phyloP scores from a whole-genome alignment of 1,140 invertebrate genomes.

The Drosophila punjabiensis region DNA sequence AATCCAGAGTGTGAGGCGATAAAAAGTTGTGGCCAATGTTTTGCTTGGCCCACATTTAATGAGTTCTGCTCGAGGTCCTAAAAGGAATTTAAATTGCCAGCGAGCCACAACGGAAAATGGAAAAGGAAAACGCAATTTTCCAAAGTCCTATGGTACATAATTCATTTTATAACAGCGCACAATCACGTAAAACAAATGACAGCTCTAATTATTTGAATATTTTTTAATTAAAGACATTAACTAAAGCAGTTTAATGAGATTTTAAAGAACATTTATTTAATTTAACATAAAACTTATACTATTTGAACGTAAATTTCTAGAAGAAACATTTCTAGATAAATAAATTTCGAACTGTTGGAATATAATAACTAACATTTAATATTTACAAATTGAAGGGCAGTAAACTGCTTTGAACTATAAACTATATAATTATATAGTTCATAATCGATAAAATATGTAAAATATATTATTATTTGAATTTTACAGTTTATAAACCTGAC shows the following conservation, averaged over 20 bases:
- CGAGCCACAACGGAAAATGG: conserved; percentile 8
- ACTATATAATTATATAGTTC: too few relatives aligned
- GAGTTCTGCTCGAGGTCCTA: conserved; percentile 25
- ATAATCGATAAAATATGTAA: too few relatives aligned
- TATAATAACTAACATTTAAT: too few relatives aligned
- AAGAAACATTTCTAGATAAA: too few relatives aligned
- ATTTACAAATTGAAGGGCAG: too few relatives aligned
- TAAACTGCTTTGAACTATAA: too few relatives aligned
- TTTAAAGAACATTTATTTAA: background rate
- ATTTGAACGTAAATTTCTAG: too few relatives aligned
- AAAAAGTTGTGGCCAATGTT: conserved; percentile 43
- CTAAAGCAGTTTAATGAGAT: background rate
- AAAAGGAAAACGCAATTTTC: conserved; percentile 1
- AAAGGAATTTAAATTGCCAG: conserved; percentile 40
- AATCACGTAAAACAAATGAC: conserved; percentile 1
- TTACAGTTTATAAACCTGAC: too few relatives aligned
- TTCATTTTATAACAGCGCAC: conserved; percentile 6
- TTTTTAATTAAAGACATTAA: background rate
- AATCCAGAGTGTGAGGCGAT: conserved; percentile 44
- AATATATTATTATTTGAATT: too few relatives aligned
- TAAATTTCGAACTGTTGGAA: too few relatives aligned
- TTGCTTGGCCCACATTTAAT: conserved; percentile 67
- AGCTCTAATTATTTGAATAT: conserved; percentile 3
- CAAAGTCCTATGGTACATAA: conserved; percentile 9
- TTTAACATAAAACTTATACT: too few relatives aligned